phyloP scores from a whole-genome alignment of 2,113 vertebrate genomes.

The Alligator sinensis region DNA sequence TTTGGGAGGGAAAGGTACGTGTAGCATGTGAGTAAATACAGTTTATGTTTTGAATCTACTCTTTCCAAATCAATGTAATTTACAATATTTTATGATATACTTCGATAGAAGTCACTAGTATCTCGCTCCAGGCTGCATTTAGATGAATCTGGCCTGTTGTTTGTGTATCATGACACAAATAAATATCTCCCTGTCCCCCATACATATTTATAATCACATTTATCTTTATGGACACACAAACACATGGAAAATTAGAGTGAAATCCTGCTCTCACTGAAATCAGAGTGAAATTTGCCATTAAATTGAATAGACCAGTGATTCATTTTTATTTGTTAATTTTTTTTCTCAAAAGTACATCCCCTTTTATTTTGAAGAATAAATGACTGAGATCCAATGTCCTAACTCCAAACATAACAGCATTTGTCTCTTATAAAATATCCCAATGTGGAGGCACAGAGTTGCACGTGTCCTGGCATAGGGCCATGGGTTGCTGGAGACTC shows the following conservation, averaged over 20 bases:
- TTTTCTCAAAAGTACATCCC: neutral
- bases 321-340: neutral
- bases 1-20: too few species aligned
- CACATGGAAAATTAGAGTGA: neutral
- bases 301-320: neutral
- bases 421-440: neutral
- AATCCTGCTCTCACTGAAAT: neutral
- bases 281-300: neutral
- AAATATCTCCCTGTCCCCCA: neutral
- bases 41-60: too few species aligned
- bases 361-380: neutral
- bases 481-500: too few species aligned
- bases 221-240: too few species aligned
- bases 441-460: neutral
- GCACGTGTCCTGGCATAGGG: too few species aligned
- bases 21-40: too few species aligned
- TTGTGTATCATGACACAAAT: neutral
- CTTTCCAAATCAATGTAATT: too few species aligned
- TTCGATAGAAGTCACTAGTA: too few species aligned
- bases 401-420: neutral
- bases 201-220: neutral
- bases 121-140: neutral
- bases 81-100: too few species aligned
- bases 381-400: neutral
- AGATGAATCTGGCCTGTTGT: neutral